Evolutionary conservation across 2,113 vertebrate genomes (phyloP), one percentile per base, ranked within the genome.

Genomic region (Numenius arquata): DNA sequence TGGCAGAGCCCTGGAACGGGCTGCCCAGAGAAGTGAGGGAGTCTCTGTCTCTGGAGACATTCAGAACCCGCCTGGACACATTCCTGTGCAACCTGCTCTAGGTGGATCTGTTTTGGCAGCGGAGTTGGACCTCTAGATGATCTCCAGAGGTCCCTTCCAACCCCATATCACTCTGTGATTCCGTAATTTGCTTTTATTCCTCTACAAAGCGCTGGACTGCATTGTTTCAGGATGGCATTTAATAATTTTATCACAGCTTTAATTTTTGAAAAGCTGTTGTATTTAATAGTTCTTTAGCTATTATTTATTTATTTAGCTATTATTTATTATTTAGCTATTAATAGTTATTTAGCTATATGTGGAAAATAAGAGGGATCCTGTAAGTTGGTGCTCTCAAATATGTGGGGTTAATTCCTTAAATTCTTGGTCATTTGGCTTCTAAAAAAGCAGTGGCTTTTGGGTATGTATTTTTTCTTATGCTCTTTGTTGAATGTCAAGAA

Each of bases 401-500:
- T 22, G 7, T 84, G 30, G 32, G 5, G 15, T 86, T 93, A 88
- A 55, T 94, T 77, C 26, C 55, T 90, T 66, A 66, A 77, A 21
- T 82, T 89, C 65, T 91, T 58, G 32, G 52, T 88, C 53, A 45
- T 74, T 71, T 4, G 3, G 7, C 45, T 71, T 73, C 50, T 76
- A 36, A 74, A 68, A 90, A 62, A 79, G 32, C 32, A 58, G 47
- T 13, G 30, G 15, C 43, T 88, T 83, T 66, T 50, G 32, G 12
- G 18, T 91, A 16, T 50, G 14, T 74, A 21, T 65, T 68, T 76
- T 93, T 81, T 68, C 71, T 88, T 71, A 50, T 43, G 68, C n/a
- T 88, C 79, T 95, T 93, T 85, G 41, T 88, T 96, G 90, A 97
- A 96, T 93, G 95, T 96, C 90, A 94, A 59, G 91, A 91, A 82